Conservation (phyloP, 64 coral and sea anemone genomes). For the Exaiptasia diaphana region DNA sequence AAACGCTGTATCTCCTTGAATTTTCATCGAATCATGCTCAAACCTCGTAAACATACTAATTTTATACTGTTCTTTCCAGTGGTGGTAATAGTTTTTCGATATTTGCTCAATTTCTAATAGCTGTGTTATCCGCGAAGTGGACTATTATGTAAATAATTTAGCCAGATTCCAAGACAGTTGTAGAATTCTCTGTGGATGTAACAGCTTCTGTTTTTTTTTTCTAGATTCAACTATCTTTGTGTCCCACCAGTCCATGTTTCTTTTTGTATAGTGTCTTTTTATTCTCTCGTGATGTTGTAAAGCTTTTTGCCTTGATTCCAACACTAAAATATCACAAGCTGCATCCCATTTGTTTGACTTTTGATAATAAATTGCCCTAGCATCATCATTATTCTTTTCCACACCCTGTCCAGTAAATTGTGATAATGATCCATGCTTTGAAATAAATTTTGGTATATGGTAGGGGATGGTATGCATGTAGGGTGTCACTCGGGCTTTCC, state of each 20-base stretch:
- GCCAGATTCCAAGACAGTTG: too few species aligned
- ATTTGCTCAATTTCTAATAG: too few species aligned
- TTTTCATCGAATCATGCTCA: not conserved
- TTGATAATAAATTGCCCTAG: not conserved
- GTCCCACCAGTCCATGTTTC: constrained; percentile 3
- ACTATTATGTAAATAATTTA: too few species aligned
- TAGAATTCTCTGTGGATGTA: too few species aligned
- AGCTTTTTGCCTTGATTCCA: constrained; percentile 20
- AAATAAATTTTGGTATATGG: constrained; percentile 29
- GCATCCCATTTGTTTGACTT: constrained; percentile 53
- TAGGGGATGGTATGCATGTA: constrained; percentile 50
- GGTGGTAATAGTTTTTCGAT: too few species aligned
- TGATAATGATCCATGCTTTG: not conserved
- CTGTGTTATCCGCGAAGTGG: too few species aligned
- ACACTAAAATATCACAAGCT: constrained; percentile 12
- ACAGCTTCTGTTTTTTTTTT: not conserved
- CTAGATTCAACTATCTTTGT: not conserved
- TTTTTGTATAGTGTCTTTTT: not conserved
- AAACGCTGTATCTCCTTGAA: too few species aligned
- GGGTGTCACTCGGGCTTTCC: constrained; percentile 31
- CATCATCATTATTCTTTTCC: constrained; percentile 44
- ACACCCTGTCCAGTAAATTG: constrained; percentile 60
- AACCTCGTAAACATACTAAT: not conserved
- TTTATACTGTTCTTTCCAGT: too few species aligned
- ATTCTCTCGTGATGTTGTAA: constrained; percentile 17